Evolutionary conservation across 2,797 vertebrate genomes (phyloP).

Genomic region (Pelodytes ibericus): DNA sequence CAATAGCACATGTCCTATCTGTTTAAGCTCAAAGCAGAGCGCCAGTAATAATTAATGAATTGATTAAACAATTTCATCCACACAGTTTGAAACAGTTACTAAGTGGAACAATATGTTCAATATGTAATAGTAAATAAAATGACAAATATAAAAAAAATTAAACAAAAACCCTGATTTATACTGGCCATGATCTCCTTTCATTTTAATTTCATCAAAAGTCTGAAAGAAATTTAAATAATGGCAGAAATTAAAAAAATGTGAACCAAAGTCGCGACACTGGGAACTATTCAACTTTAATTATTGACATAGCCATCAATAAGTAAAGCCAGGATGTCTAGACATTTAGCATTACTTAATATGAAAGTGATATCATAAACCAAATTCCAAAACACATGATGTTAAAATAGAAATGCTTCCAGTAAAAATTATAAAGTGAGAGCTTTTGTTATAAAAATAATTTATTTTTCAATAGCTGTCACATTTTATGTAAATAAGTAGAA

Average conservation of each 20-base stretch:
- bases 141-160: constrained; percentile 14
- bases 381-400: constrained; percentile 15
- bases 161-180: constrained; percentile 10
- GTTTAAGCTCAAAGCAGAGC: constrained; percentile 10
- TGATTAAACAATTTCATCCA: constrained; percentile 27
- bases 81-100: constrained; percentile 35
- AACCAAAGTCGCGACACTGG: constrained; percentile 8
- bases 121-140: constrained; percentile 7
- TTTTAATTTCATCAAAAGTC: constrained; percentile 10
- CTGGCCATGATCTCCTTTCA: not conserved
- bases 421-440: not conserved
- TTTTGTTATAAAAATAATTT: not conserved
- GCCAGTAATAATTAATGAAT: constrained; percentile 26
- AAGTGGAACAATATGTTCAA: constrained; percentile 22
- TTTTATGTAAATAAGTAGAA: not conserved
- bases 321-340: constrained; percentile 44
- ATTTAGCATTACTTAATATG: constrained; percentile 47
- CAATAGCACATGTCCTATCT: constrained; percentile 6
- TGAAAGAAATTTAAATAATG: constrained; percentile 2
- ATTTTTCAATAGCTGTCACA: not conserved
- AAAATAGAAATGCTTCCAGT: constrained; percentile 19
- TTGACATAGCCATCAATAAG: constrained; percentile 45
- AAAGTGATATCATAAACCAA: constrained; percentile 41
- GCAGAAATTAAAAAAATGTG: constrained; percentile 1
- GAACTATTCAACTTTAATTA: constrained; percentile 27